A percentile compares a stretch with the other conserved stretches of the same genome.
These are phyloP conservation scores for Drosophila carrolli DNA, from an alignment of 1,140 invertebrate genomes.

Conservation along the genomic window DNA sequence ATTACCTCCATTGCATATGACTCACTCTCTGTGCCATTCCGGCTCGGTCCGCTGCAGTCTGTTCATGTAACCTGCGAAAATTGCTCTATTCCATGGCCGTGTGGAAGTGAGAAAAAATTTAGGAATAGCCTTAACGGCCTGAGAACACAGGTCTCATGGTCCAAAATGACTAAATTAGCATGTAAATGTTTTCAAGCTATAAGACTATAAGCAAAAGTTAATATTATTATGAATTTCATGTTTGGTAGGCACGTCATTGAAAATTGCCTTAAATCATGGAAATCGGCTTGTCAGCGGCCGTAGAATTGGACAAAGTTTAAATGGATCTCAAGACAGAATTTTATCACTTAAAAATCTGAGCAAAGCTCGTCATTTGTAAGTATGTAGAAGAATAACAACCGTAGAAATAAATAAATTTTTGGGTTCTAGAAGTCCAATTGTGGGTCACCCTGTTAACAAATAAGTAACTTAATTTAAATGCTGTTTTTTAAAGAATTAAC, in stretches of 20 bases:
- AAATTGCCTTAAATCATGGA: background rate
- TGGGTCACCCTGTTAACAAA: too few species aligned
- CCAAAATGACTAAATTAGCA: constrained; percentile 60
- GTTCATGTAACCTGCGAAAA: constrained; percentile 60
- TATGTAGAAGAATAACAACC: too few species aligned
- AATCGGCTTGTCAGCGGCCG: too few species aligned
- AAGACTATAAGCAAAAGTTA: background rate
- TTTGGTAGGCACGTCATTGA: constrained; percentile 3
- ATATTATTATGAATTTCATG: background rate
- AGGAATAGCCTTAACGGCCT: background rate
- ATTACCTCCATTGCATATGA: constrained; percentile 65
- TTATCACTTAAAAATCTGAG: too few species aligned
- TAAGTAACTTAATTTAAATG: too few species aligned
- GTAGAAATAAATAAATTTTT: too few species aligned
- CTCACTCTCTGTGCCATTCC: constrained; percentile 40
- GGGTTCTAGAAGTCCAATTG: too few species aligned
- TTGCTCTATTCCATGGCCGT: constrained; percentile 56
- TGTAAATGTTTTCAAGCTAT: constrained; percentile 48
- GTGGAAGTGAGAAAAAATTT: constrained; percentile 4
- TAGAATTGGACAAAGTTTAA: background rate
- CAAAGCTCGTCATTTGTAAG: too few species aligned
- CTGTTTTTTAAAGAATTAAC: too few species aligned
- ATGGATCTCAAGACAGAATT: background rate
- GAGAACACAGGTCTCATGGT: background rate
- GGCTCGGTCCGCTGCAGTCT: constrained; percentile 1